A percentile compares a stretch with the other conserved stretches of the same genome.
Evolutionary conservation across 1,140 invertebrate genomes (phyloP).

Genomic region (Drosophila neocordata): DNA sequence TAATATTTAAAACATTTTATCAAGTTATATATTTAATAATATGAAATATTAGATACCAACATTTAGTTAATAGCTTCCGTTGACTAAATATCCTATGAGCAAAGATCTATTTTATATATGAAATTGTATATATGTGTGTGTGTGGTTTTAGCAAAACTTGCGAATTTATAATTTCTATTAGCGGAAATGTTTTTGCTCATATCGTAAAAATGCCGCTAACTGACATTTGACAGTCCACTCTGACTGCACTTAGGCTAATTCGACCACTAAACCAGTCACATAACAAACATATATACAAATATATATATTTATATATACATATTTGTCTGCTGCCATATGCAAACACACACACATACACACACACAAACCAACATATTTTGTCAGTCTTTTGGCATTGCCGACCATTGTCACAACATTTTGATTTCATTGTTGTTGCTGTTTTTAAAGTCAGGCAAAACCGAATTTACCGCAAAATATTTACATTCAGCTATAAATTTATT

Average conservation of each 20-base stretch:
- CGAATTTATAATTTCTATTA: constrained; percentile 66
- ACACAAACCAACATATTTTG: constrained; percentile 30
- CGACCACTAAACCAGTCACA: constrained; percentile 60
- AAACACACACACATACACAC: constrained; percentile 25
- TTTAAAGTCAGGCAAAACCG: constrained; percentile 63
- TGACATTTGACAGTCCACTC: constrained; percentile 36
- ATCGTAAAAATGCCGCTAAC: constrained; percentile 57
- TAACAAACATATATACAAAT: constrained; percentile 3
- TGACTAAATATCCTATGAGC: too few species aligned
- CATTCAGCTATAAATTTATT: constrained; percentile 61
- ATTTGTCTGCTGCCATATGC: neutral
- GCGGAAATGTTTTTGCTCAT: constrained; percentile 39
- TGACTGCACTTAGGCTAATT: constrained; percentile 77
- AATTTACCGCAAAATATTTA: constrained; percentile 71
- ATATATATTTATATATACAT: constrained; percentile 37
- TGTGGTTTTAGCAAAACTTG: constrained; percentile 17
- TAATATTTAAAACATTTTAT: too few species aligned
- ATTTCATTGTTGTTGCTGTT: constrained; percentile 26
- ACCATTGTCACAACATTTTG: constrained; percentile 71
- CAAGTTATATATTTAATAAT: too few species aligned
- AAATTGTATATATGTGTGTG: neutral
- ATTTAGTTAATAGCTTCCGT: too few species aligned
- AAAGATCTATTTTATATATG: neutral
- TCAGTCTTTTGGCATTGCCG: constrained; percentile 66
- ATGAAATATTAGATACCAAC: too few species aligned